Percentiles rank a stretch among this genome's conserved stretches.
Evolutionary conservation across 2,797 vertebrate species (phyloP).

Genomic region (Anas flavirostris): DNA sequence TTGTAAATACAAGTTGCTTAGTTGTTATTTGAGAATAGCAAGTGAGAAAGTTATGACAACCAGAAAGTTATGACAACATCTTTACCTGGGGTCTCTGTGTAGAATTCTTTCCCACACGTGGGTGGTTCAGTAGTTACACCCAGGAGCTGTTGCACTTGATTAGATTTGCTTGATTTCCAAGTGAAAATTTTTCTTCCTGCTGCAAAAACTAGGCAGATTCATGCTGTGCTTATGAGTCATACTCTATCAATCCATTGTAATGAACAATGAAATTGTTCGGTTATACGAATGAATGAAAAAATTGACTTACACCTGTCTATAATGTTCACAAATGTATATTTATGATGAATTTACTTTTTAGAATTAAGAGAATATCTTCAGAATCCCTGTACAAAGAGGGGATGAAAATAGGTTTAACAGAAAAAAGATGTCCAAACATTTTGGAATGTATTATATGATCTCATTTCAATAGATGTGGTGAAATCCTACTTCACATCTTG

Average conservation of each 20-base stretch:
- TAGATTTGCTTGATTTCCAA: not conserved
- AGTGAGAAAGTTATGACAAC: not conserved
- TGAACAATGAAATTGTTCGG: not conserved
- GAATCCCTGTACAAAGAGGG: not conserved
- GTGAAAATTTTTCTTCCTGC: not conserved
- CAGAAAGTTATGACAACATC: not conserved
- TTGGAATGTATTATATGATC: not conserved
- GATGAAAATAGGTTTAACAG: not conserved
- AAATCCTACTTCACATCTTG: not conserved
- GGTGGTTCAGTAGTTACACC: not conserved
- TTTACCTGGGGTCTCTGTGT: not conserved
- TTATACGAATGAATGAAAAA: not conserved
- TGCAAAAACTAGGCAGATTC: not conserved
- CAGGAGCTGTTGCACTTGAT: not conserved
- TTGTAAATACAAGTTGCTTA: not conserved
- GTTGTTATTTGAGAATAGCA: not conserved
- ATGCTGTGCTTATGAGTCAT: not conserved
- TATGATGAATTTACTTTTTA: not conserved
- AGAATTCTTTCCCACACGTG: not conserved
- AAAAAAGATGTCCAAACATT: not conserved
- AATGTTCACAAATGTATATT: not conserved
- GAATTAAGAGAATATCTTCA: not conserved
- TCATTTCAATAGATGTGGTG: not conserved
- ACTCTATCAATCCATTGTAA: not conserved
- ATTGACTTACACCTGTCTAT: not conserved